Evolutionary conservation across 2,113 vertebrate species (phyloP), one percentile per base, ranked within the genome.

Genomic region (Bucco capensis): DNA sequence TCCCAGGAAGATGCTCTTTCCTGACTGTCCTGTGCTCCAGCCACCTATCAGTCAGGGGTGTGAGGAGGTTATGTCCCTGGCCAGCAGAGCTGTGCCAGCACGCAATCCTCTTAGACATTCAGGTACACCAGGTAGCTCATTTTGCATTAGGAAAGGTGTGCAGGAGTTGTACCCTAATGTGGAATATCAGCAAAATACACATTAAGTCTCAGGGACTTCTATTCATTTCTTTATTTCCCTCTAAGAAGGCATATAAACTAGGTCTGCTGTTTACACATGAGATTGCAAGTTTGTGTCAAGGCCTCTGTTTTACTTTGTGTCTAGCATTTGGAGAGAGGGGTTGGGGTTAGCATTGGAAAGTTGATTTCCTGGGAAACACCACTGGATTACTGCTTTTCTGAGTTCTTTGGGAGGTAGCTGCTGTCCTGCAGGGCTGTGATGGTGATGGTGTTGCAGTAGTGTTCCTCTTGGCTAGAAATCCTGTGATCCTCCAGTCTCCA

Each of bases 1-100:
- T 96, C 95, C 93, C 86, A 92, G 77, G 46, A 66, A 87, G 90
- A 95, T 95, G 95, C 94, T 80, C 92, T 91, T 93, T 94, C 75
- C 87, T 92, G 92, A 67, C 82, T 80, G 65, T 82, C 92, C 56
- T 88, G 35, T 71, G 72, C 88, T 88, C 67, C 93, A 64, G 82
- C 77, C 95, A 89, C 88, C 88, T 96, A 94, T 94, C 94, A 94
- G 88, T 86, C 85, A 92, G 75, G 85, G 79, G 24, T 89, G 64
- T 40, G 78, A 91, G 72, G 88, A 92, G 82, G 82, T 94, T 79
- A 67, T 91, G 66, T 80, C 86, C 54, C 35, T 70, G 42, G 33
- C 46, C 47, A 61, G 58, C 46, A 24, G 85, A 62, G 35, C 56
- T 62, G 50, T 64, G 76, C n/a, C 37, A 44, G 42, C 44, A 85